Conservation (phyloP, 2,888 invertebrate genomes). For the Tachystola acroxantha region DNA sequence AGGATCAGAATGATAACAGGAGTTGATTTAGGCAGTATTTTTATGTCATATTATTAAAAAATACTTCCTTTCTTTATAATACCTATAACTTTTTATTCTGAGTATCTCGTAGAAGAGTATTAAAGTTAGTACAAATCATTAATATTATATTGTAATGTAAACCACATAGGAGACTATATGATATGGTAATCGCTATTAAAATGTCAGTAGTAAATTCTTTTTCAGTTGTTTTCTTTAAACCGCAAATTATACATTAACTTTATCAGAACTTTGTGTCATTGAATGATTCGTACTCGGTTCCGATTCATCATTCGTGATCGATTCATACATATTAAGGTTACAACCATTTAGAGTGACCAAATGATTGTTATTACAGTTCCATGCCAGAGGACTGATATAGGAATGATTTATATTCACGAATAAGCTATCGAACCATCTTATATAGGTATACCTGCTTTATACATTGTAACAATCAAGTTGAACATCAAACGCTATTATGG, state of each 20-base stretch:
- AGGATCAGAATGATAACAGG: too few relatives aligned
- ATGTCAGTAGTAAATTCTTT: too few relatives aligned
- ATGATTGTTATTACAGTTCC: constrained; percentile 26
- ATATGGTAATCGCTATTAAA: too few relatives aligned
- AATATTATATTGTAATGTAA: too few relatives aligned
- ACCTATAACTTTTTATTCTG: too few relatives aligned
- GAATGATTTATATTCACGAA: constrained; percentile 38
- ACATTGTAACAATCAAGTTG: constrained; percentile 31
- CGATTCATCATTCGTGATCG: constrained; percentile 18
- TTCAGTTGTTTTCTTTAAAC: not conserved
- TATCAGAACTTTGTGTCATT: constrained; percentile 3
- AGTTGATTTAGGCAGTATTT: too few relatives aligned
- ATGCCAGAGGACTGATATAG: constrained; percentile 39
- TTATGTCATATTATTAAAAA: too few relatives aligned
- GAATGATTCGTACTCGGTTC: constrained; percentile 1
- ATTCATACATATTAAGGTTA: constrained; percentile 20
- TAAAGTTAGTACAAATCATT: too few relatives aligned
- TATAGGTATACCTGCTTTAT: constrained; percentile 35
- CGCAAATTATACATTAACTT: not conserved
- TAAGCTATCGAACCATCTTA: not conserved
- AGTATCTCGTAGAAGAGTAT: too few relatives aligned
- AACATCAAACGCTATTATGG: too few relatives aligned
- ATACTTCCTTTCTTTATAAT: too few relatives aligned
- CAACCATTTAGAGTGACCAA: constrained; percentile 24
- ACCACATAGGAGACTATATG: too few relatives aligned